Evolutionary conservation across 2,797 vertebrate genomes (phyloP).

Genomic region (Iguana delicatissima): DNA sequence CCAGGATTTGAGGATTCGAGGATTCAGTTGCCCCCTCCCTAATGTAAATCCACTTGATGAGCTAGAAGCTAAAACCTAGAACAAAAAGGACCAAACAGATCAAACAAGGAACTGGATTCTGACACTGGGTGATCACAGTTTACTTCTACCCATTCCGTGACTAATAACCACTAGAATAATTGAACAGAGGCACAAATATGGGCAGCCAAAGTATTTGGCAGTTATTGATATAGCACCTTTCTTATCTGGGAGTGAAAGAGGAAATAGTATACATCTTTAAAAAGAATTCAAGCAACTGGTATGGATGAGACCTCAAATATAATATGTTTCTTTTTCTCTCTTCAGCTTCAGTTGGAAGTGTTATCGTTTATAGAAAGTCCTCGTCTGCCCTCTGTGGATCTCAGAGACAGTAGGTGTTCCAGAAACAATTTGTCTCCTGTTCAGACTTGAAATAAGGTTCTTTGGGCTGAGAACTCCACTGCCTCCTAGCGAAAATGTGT

Average conservation of each 20-base stretch:
- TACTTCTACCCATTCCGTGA: not conserved
- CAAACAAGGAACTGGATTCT: not conserved
- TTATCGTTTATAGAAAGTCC: not conserved
- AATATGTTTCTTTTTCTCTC: slow-evolving; percentile 35
- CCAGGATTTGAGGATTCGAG: too few relatives aligned
- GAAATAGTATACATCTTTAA: not conserved
- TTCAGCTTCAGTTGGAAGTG: slow-evolving; percentile 49
- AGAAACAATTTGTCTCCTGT: not conserved
- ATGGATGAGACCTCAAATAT: not conserved
- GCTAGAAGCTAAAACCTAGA: not conserved
- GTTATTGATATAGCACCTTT: not conserved
- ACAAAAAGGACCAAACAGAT: not conserved
- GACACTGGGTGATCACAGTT: not conserved
- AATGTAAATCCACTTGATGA: not conserved
- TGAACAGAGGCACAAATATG: not conserved
- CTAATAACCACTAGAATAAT: not conserved
- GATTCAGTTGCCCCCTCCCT: too few relatives aligned
- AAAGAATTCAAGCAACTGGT: too few relatives aligned
- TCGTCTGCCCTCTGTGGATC: fast-evolving
- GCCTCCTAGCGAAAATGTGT: not conserved
- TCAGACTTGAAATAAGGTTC: not conserved
- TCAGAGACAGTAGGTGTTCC: slow-evolving; percentile 44
- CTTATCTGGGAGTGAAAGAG: not conserved
- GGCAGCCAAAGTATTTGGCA: not conserved
- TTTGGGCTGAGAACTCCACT: not conserved